Percentiles rank a stretch among this genome's conserved stretches.
phyloP scores from a whole-genome alignment of 2,113 vertebrate genomes.

The Atlantisia rogersi region DNA sequence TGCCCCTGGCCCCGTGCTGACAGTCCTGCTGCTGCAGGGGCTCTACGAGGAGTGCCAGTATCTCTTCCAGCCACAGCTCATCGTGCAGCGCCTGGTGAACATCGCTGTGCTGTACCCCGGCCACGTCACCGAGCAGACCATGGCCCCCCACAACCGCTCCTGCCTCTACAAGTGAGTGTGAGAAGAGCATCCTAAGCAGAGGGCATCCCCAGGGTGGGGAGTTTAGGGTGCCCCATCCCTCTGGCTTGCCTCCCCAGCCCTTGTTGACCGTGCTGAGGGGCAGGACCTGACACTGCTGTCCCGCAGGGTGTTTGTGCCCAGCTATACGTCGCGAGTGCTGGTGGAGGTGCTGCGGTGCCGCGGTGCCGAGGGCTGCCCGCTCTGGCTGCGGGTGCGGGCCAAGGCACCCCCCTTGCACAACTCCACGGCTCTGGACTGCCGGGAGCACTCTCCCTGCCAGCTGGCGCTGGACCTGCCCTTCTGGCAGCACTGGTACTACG shows the following conservation, averaged over 20 bases:
- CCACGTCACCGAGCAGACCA: constrained; percentile 87
- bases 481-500: constrained; percentile 98
- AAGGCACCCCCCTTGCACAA: constrained; percentile 95
- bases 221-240: background rate
- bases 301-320: constrained; percentile 93
- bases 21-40: constrained; percentile 77
- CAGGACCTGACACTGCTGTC: background rate
- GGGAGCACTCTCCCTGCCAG: constrained; percentile 81
- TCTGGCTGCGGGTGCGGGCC: constrained; percentile 89
- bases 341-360: constrained; percentile 89
- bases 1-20: background rate
- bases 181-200: background rate
- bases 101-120: constrained; percentile 93
- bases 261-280: background rate
- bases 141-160: constrained; percentile 89
- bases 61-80: constrained; percentile 97
- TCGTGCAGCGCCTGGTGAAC: constrained; percentile 91
- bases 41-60: constrained; percentile 98
- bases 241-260: background rate
- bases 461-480: constrained; percentile 85
- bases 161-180: constrained; percentile 94
- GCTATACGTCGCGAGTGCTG: constrained; percentile 89
- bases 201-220: background rate
- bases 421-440: constrained; percentile 89
- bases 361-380: constrained; percentile 80